Conservation (phyloP, 2,113 vertebrate species). For the Albula goreensis region DNA sequence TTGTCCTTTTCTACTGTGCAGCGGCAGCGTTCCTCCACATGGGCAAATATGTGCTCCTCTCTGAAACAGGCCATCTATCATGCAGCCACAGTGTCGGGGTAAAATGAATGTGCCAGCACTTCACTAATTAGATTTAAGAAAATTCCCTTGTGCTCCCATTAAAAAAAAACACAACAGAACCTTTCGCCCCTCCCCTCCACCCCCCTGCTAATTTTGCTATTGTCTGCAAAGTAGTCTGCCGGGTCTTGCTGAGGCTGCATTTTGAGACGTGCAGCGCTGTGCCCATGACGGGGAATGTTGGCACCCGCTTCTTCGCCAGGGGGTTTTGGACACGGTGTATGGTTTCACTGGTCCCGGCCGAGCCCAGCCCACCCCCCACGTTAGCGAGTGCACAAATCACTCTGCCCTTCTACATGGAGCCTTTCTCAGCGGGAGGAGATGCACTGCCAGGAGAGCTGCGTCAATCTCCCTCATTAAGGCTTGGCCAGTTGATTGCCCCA, state of each 20-base stretch:
- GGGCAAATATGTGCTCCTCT: neutral
- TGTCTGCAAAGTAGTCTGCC: slow-evolving; percentile 41
- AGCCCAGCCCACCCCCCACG: neutral
- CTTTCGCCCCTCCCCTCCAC: slow-evolving; percentile 31
- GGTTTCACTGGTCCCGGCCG: neutral
- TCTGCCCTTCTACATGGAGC: neutral
- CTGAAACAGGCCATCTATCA: slow-evolving; percentile 4
- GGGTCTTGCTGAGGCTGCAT: slow-evolving; percentile 54
- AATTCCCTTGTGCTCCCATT: slow-evolving; percentile 29
- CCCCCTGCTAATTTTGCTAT: slow-evolving; percentile 47
- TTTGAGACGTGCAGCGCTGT: slow-evolving; percentile 21
- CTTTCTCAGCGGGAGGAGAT: neutral
- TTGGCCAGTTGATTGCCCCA: neutral
- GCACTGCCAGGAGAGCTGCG: neutral
- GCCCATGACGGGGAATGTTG: slow-evolving; percentile 54
- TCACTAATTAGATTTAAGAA: slow-evolving; percentile 29
- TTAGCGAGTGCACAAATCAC: neutral
- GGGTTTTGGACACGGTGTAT: neutral
- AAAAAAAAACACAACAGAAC: slow-evolving; percentile 18
- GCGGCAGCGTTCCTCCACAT: neutral
- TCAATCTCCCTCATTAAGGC: neutral
- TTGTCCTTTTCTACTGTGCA: slow-evolving; percentile 4
- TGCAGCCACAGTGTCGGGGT: neutral
- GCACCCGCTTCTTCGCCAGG: slow-evolving; percentile 39
- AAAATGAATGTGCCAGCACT: slow-evolving; percentile 9